These are phyloP conservation scores for Mystacornis crossleyi DNA, from an alignment of 2,113 vertebrate species.

Conservation along the genomic window DNA sequence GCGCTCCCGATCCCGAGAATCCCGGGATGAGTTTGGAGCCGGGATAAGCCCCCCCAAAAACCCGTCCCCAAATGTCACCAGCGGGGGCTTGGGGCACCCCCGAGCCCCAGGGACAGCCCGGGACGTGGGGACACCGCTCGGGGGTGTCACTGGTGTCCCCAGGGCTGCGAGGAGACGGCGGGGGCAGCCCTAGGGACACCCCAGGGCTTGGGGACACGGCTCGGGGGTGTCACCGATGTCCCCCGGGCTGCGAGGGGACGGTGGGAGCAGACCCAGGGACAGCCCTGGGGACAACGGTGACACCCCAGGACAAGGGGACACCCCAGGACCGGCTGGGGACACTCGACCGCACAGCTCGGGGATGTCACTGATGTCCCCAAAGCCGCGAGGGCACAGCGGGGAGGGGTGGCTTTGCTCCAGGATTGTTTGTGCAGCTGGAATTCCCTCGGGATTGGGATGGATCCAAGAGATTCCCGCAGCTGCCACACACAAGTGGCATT, in stretches of 20 bases:
- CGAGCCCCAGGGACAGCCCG: too few relatives aligned
- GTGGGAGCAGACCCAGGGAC: not conserved
- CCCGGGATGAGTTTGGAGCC: not conserved
- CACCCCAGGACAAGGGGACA: not conserved
- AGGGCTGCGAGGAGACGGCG: too few relatives aligned
- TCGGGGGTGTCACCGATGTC: not conserved
- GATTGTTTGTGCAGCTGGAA: not conserved
- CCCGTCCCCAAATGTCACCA: not conserved
- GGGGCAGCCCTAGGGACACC: not conserved
- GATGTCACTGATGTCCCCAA: too few relatives aligned
- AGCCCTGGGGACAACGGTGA: not conserved
- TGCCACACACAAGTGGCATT: not conserved
- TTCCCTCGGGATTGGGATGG: not conserved
- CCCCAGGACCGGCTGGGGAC: too few relatives aligned
- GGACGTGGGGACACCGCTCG: not conserved
- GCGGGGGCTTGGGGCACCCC: not conserved
- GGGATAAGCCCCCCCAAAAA: too few relatives aligned
- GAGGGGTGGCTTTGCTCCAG: not conserved
- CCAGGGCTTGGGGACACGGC: not conserved
- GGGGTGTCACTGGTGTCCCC: fast-evolving
- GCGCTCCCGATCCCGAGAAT: not conserved
- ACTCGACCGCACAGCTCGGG: too few relatives aligned
- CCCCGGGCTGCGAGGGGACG: not conserved
- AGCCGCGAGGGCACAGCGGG: too few relatives aligned
- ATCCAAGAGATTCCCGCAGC: not conserved